Percentiles rank a stretch among this genome's conserved stretches.
phyloP scores from a whole-genome alignment of 37 sponge, comb jelly and placozoan species.

The Geodia barretti region DNA sequence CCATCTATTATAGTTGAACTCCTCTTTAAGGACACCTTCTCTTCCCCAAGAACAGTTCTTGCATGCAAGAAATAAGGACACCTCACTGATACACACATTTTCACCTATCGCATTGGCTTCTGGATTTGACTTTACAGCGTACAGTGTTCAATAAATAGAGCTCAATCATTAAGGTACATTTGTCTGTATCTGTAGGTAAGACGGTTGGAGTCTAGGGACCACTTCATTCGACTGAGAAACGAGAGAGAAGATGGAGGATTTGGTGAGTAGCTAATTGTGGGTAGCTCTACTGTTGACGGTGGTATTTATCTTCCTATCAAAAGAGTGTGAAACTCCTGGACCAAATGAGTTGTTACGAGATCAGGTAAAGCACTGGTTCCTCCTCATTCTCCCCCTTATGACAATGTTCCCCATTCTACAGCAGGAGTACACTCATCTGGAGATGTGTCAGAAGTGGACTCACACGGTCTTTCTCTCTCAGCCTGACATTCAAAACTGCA shows the following conservation, averaged over 20 bases:
- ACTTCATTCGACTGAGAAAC: conserved; percentile 29
- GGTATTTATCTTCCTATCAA: neutral
- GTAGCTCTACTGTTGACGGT: no score
- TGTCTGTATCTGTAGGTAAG: conserved; percentile 24
- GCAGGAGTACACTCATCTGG: conserved; percentile 30
- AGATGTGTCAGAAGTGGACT: conserved; percentile 57
- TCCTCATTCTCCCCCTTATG: neutral
- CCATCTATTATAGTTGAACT: no score
- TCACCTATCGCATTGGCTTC: no score
- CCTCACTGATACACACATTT: no score
- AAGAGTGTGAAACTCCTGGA: conserved; percentile 20
- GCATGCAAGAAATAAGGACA: no score
- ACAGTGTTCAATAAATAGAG: neutral
- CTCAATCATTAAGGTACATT: no score
- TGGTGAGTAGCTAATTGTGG: conserved; percentile 34
- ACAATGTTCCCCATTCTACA: no score
- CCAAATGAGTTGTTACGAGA: conserved; percentile 24
- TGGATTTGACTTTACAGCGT: no score
- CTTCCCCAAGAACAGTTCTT: no score
- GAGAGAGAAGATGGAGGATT: conserved; percentile 13
- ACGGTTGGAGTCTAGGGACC: conserved; percentile 39
- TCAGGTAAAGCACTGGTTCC: conserved; percentile 16
- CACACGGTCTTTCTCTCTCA: conserved; percentile 29
- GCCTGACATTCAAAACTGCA: neutral
- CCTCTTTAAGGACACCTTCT: no score